A percentile compares a stretch with the other conserved stretches of the same genome.
phyloP scores from a whole-genome alignment of 2,797 vertebrate species.

The Danio aesculapii region DNA sequence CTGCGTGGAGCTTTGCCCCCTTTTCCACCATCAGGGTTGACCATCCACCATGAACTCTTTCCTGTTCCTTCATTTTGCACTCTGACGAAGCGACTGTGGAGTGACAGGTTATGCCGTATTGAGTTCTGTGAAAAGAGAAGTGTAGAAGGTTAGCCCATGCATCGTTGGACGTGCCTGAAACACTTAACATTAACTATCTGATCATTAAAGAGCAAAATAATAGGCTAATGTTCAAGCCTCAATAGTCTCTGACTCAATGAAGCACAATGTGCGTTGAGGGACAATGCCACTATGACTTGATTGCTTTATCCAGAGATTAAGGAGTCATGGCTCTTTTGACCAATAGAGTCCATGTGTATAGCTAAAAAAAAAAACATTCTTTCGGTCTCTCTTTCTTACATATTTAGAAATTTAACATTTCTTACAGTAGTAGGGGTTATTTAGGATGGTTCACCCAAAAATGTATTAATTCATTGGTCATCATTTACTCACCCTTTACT shows the following conservation, averaged over 20 bases:
- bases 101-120: conserved; percentile 96
- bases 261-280: neutral
- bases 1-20: conserved; percentile 94
- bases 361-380: neutral
- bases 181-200: neutral
- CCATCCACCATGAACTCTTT: conserved; percentile 99
- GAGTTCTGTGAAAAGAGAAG: conserved; percentile 86
- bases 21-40: conserved; percentile 96
- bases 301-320: neutral
- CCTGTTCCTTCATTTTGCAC: conserved; percentile 98
- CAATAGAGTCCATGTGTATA: neutral
- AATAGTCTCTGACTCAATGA: neutral
- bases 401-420: no score
- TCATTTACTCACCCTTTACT: no score
- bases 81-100: conserved; percentile 95
- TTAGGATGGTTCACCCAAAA: no score
- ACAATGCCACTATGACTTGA: conserved; percentile 14
- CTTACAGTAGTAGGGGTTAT: no score
- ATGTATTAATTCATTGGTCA: no score
- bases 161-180: neutral
- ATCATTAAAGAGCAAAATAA: neutral
- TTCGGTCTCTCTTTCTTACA: no score
- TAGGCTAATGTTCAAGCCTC: neutral
- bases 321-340: neutral
- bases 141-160: neutral